Conservation (phyloP, 2,888 invertebrate species). For the Parthenolecanium corni region DNA sequence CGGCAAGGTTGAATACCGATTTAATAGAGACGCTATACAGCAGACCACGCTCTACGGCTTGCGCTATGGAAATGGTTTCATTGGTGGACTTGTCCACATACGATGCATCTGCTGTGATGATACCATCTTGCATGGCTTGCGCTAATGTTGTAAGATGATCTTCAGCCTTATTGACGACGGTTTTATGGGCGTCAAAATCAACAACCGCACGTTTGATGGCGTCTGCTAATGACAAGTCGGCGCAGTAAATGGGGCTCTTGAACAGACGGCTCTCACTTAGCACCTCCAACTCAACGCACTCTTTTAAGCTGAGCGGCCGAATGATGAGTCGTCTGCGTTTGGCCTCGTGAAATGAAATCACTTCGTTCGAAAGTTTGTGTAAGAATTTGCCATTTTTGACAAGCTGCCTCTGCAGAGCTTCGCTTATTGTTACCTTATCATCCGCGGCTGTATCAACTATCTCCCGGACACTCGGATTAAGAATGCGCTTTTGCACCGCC, state of each 20-base stretch:
- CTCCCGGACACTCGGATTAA: conserved; percentile 68
- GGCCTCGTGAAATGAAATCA: conserved; percentile 70
- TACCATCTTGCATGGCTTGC: conserved; percentile 69
- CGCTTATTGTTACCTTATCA: conserved; percentile 64
- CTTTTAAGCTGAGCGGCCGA: conserved; percentile 87
- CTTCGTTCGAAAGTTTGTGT: conserved; percentile 62
- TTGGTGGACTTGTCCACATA: conserved; percentile 64
- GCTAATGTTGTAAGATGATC: conserved; percentile 69
- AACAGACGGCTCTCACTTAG: conserved; percentile 67
- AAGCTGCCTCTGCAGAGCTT: conserved; percentile 66
- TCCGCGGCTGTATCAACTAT: conserved; percentile 71
- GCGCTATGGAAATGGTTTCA: conserved; percentile 62
- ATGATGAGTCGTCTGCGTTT: conserved; percentile 64
- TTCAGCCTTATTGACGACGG: conserved; percentile 67
- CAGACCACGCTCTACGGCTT: conserved; percentile 80
- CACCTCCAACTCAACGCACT: conserved; percentile 62
- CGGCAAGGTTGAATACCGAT: conserved; percentile 85
- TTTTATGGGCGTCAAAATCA: conserved; percentile 71
- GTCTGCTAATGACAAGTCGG: conserved; percentile 65
- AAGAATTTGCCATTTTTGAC: conserved; percentile 68
- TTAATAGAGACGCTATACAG: conserved; percentile 76
- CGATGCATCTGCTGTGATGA: conserved; percentile 62
- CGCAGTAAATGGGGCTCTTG: conserved; percentile 65
- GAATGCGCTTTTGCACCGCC: conserved; percentile 64
- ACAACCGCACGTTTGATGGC: conserved; percentile 77